Base-by-base conservation (phyloP, 2,888 invertebrate genomes). In the Lordiphosa andalusiaca region DNA sequence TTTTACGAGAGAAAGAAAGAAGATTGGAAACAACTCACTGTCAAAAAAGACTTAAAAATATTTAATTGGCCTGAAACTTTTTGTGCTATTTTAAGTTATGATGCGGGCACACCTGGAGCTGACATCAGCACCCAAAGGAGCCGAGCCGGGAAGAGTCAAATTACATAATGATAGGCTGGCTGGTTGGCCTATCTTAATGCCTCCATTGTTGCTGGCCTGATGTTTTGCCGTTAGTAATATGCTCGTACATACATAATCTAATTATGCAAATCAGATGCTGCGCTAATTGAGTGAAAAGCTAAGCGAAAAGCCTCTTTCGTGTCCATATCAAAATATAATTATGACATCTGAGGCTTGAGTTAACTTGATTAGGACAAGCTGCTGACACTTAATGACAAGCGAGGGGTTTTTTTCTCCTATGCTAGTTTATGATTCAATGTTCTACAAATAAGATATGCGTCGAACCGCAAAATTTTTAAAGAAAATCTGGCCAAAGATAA, bases 71-170 rank as follows among this genome's bases (percentile, higher is more conserved):
- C 56, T 56, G 58, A 50, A 51, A 47, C 36, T 49, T 49, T 36
- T 12, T 55, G 65, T 51, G 78, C 82, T 78, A 78, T 78, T 80
- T 80, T 84, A 80, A 80, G 71, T 68, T 69, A 73, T 80, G 78
- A 80, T 71, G 77, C 58, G 71, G 69, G 44, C 59, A 52, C 37
- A 41, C 40, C 55, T 44, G 21, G 21, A 40, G 63, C 76, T 83
- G 77, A 77, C 77, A 80, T 83, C 81, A 80, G 83, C 76, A 53
- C 44, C 30, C 36, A 47, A 23, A 72, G 75, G 75, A 75, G 76
- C 50, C 57, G 75, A 75, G 76, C 50, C 57, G 13, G 16, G 48
- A 48, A 40, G 47, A 46, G 57, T 57, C 47, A 74, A 67, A 82
- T 77, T 82, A 78, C 56, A 69, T 82, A 77, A 82, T 77, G 48